Evolutionary conservation across 2,797 vertebrate genomes (phyloP).

Genomic region (Petrocephalus sullivani): DNA sequence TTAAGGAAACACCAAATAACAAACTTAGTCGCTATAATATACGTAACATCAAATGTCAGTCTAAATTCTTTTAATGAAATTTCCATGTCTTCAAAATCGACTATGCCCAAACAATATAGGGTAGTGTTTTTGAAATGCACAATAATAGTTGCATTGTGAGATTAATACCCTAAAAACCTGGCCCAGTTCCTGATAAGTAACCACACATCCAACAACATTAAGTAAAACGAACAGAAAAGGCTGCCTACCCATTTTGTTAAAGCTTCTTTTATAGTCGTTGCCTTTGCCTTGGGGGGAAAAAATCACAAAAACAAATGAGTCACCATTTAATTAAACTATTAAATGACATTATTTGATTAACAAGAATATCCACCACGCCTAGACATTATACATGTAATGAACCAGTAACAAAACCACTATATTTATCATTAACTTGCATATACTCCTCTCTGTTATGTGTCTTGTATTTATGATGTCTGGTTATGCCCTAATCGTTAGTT

Average conservation of each 20-base stretch:
- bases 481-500: background rate
- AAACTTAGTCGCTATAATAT: background rate
- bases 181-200: background rate
- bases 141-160: background rate
- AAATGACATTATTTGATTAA: background rate
- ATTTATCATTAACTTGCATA: background rate
- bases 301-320: background rate
- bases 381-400: background rate
- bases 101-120: background rate
- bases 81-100: background rate
- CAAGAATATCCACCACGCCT: background rate
- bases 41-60: background rate
- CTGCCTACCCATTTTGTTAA: conserved; percentile 73
- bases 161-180: background rate
- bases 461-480: background rate
- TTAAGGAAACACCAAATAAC: too few species aligned
- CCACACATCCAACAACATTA: background rate
- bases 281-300: conserved; percentile 63
- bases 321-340: background rate
- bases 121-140: background rate
- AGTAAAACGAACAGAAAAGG: background rate
- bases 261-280: conserved; percentile 80
- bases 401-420: background rate
- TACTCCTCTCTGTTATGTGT: background rate
- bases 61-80: background rate